Evolutionary conservation across 2,113 vertebrate species (phyloP).

Genomic region (Lagopus muta): DNA sequence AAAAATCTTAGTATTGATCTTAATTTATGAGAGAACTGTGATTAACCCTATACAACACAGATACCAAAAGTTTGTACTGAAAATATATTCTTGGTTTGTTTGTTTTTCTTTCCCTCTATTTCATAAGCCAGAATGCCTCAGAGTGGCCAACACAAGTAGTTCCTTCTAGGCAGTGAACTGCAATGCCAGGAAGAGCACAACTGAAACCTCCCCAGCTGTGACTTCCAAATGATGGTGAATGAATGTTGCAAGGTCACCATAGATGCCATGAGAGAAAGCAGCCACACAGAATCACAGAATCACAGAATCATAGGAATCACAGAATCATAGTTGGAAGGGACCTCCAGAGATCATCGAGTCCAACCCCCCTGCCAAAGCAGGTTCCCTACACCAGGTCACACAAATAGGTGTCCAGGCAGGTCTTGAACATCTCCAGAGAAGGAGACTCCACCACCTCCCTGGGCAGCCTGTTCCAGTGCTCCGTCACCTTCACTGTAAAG

Average conservation of each 20-base stretch:
- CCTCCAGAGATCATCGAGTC: too few relatives aligned
- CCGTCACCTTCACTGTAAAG: too few relatives aligned
- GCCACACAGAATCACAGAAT: too few relatives aligned
- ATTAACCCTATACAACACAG: fast-evolving
- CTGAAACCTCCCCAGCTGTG: fast-evolving
- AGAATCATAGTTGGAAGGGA: too few relatives aligned
- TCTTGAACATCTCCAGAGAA: too few relatives aligned
- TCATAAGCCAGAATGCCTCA: not conserved
- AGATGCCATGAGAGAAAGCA: not conserved
- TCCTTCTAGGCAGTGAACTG: not conserved
- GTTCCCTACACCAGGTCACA: too few relatives aligned
- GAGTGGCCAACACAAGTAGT: not conserved
- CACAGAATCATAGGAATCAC: too few relatives aligned
- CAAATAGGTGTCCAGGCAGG: too few relatives aligned
- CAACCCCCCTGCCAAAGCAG: too few relatives aligned
- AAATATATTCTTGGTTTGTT: not conserved
- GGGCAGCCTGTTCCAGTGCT: too few relatives aligned
- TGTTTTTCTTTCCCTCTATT: not conserved
- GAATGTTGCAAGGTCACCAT: not conserved
- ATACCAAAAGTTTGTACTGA: not conserved
- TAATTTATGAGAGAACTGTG: not conserved
- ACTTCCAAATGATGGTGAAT: not conserved
- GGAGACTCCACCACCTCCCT: too few relatives aligned
- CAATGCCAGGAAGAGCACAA: not conserved
- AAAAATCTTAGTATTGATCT: not conserved